Conservation (phyloP, 1,140 invertebrate genomes). For the Thaumatotibia leucotreta region DNA sequence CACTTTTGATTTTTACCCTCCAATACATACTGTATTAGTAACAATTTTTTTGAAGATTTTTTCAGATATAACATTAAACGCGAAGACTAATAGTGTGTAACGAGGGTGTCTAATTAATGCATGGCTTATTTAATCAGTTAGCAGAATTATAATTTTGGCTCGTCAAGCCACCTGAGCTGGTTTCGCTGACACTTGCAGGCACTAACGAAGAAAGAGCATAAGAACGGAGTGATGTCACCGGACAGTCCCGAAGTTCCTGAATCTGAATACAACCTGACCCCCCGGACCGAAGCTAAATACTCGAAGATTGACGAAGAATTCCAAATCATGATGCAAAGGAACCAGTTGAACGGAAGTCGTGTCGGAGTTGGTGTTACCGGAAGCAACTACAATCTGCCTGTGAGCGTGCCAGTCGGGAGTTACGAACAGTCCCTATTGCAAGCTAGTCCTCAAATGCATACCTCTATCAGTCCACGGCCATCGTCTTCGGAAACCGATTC, state of each 20-base stretch:
- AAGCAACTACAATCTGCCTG: constrained; percentile 88
- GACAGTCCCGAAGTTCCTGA: constrained; percentile 92
- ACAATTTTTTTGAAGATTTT: constrained; percentile 2
- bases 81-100: constrained; percentile 53
- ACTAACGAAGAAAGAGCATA: constrained; percentile 99
- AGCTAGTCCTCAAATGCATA: constrained; percentile 95
- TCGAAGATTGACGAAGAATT: constrained; percentile 98
- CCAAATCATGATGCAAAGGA: constrained; percentile 96
- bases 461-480: constrained; percentile 94
- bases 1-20: constrained; percentile 57
- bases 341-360: constrained; percentile 86
- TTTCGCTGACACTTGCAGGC: constrained; percentile 92
- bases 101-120: constrained; percentile 62
- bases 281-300: constrained; percentile 96
- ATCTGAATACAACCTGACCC: constrained; percentile 93
- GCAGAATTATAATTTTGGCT: constrained; percentile 60
- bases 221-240: constrained; percentile 96
- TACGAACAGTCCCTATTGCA: constrained; percentile 90
- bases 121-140: constrained; percentile 46
- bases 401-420: constrained; percentile 89
- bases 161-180: constrained; percentile 80
- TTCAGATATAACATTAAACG: constrained; percentile 9
- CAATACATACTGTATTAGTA: constrained; percentile 44
- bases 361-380: constrained; percentile 82
- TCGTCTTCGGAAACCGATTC: constrained; percentile 95